Percentiles rank a stretch among this genome's conserved stretches.
Evolutionary conservation across 2,888 invertebrate species (phyloP).

Genomic region (Tillus elongatus): DNA sequence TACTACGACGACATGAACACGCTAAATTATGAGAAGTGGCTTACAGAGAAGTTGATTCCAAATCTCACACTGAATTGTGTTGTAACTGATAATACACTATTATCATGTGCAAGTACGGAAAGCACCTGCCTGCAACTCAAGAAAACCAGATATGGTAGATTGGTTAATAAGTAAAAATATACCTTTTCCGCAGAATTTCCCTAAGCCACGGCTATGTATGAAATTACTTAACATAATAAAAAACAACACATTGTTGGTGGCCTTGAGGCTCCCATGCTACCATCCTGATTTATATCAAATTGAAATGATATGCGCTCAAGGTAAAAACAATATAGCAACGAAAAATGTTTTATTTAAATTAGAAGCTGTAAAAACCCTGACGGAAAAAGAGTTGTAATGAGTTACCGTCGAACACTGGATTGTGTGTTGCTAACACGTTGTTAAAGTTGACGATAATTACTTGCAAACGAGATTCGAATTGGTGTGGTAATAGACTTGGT

Average conservation of each 20-base stretch:
- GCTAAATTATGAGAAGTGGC: too few species aligned
- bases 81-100: too few species aligned
- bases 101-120: neutral
- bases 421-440: too few species aligned
- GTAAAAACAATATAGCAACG: neutral
- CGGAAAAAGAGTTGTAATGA: too few species aligned
- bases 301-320: neutral
- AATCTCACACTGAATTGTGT: too few species aligned
- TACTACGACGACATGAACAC: neutral
- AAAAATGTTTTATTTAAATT: neutral
- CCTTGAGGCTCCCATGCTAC: neutral
- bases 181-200: neutral
- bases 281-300: neutral
- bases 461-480: too few species aligned
- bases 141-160: constrained; percentile 2
- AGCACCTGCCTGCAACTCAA: neutral
- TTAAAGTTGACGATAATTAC: too few species aligned
- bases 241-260: too few species aligned
- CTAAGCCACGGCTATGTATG: neutral
- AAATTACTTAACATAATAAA: neutral
- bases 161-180: neutral
- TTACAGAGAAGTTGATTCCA: too few species aligned
- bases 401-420: too few species aligned
- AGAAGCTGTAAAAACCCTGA: too few species aligned
- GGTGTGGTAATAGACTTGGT: too few species aligned